These are phyloP conservation scores for Crossaster papposus DNA, from an alignment of 53 echinoderm and acorn worm species.

Conservation along the genomic window DNA sequence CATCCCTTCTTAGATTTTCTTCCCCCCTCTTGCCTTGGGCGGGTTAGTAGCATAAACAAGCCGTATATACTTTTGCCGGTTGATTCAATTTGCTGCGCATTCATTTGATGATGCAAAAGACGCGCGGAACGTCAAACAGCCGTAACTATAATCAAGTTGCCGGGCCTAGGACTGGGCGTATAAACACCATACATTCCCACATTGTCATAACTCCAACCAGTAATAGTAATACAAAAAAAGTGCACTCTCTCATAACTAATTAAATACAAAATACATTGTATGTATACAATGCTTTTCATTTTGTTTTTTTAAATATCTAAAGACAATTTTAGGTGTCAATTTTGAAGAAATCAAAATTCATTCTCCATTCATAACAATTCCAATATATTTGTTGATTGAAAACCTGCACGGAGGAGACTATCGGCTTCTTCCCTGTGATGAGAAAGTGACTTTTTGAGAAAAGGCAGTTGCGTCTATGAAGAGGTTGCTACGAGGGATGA, in stretches of 20 bases:
- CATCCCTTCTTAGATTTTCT: background rate
- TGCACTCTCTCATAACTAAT: background rate
- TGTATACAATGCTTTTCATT: no score
- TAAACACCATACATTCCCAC: background rate
- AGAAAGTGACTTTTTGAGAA: no score
- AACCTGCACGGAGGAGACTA: no score
- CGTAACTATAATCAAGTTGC: constrained; percentile 9
- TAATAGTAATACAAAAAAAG: background rate
- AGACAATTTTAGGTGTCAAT: no score
- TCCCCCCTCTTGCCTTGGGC: background rate
- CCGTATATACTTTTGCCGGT: background rate
- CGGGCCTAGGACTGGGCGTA: background rate
- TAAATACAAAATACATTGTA: no score
- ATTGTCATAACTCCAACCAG: background rate
- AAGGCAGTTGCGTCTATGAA: no score
- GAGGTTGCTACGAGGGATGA: no score
- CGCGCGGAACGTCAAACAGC: background rate
- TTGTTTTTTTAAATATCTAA: no score
- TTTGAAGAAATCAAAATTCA: no score
- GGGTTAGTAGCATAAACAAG: constrained; percentile 14
- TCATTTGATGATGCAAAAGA: background rate
- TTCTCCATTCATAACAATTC: no score
- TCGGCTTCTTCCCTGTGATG: no score
- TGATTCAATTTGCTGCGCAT: constrained; percentile 18
- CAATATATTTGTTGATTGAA: no score